Percentiles rank a stretch among this genome's conserved stretches.
Evolutionary conservation across 2,888 invertebrate genomes (phyloP).

Genomic region (Drosophila melanosoma): DNA sequence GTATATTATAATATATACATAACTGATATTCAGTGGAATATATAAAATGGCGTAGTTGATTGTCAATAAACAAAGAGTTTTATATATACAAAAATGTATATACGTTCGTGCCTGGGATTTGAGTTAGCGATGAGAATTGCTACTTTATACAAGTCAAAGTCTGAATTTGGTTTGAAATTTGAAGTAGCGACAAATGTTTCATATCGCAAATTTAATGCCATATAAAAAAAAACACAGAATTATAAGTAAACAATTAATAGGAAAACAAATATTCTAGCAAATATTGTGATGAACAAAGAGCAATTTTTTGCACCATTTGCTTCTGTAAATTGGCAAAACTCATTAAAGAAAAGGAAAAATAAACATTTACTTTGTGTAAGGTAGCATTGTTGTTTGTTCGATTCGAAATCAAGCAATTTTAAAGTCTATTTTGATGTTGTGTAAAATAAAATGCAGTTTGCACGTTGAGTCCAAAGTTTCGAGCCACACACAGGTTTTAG

Average conservation of each 20-base stretch:
- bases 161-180: slow-evolving; percentile 11
- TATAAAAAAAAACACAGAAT: neutral
- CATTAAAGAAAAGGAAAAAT: slow-evolving; percentile 3
- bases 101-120: neutral
- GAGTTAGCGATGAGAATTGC: neutral
- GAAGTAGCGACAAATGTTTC: slow-evolving; percentile 24
- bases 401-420: neutral
- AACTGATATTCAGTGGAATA: slow-evolving; percentile 26
- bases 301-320: slow-evolving; percentile 3
- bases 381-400: neutral
- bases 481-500: slow-evolving; percentile 7
- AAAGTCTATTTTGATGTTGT: neutral
- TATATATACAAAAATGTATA: neutral
- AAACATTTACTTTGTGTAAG: neutral
- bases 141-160: slow-evolving; percentile 43
- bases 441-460: neutral
- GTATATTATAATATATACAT: slow-evolving; percentile 3
- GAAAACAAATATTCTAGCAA: slow-evolving; percentile 20
- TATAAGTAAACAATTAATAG: slow-evolving; percentile 28
- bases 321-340: neutral
- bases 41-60: slow-evolving; percentile 58
- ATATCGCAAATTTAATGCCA: neutral
- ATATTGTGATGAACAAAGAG: slow-evolving; percentile 18
- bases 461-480: slow-evolving; percentile 31
- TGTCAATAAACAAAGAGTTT: slow-evolving; percentile 54